Conservation (phyloP, 2,888 invertebrate genomes). For the Drosophila ezoana region DNA sequence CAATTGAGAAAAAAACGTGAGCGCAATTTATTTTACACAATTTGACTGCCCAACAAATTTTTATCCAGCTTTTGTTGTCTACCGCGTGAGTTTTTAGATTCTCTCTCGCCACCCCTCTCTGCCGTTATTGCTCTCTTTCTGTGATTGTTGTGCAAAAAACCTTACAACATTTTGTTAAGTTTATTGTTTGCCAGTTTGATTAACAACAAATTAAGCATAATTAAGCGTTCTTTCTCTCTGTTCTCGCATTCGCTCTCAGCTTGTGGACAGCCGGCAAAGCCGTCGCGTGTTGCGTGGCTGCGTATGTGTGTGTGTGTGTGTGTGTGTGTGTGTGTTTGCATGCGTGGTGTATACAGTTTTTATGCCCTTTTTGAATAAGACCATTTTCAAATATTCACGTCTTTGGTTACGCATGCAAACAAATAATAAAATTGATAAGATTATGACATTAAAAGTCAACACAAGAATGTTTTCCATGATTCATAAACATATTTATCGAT, state of each 20-base stretch:
- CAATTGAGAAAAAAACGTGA: slow-evolving; percentile 61
- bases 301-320: background rate
- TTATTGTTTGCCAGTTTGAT: slow-evolving; percentile 66
- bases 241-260: slow-evolving; percentile 31
- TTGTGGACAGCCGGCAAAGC: slow-evolving; percentile 65
- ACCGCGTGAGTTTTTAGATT: slow-evolving; percentile 42
- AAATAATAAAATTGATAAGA: background rate
- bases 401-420: slow-evolving; percentile 23
- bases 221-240: slow-evolving; percentile 54
- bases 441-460: background rate
- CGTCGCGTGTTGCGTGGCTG: slow-evolving; percentile 67
- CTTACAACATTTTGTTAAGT: slow-evolving; percentile 54
- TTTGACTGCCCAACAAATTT: slow-evolving; percentile 47
- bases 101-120: slow-evolving; percentile 18
- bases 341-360: slow-evolving; percentile 69
- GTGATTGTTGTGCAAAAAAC: slow-evolving; percentile 34
- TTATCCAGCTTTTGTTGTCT: slow-evolving; percentile 54
- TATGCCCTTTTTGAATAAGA: slow-evolving; percentile 43
- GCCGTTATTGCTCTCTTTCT: slow-evolving; percentile 1
- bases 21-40: slow-evolving; percentile 48
- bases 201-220: slow-evolving; percentile 76
- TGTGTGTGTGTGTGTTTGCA: slow-evolving; percentile 22
- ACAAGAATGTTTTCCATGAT: background rate
- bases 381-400: slow-evolving; percentile 6
- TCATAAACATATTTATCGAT: too few species aligned